These are phyloP conservation scores for Condylura cristata DNA, from an alignment of 2,113 vertebrate species.

Conservation along the genomic window DNA sequence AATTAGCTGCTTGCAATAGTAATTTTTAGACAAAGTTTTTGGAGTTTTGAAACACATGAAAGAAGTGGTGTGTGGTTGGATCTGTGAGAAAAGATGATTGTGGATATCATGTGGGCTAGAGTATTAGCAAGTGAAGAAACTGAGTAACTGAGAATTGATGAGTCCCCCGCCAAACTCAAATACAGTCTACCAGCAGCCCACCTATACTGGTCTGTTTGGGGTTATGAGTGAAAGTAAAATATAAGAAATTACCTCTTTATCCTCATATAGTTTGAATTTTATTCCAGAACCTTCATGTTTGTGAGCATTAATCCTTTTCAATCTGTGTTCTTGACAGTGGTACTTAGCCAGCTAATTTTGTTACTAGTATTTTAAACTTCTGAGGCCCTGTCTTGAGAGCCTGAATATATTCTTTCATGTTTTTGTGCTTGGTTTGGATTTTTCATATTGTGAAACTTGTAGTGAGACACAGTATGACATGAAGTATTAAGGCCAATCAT, in stretches of 20 bases:
- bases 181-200: neutral
- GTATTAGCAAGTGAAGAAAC: neutral
- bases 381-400: neutral
- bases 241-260: neutral
- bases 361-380: neutral
- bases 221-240: neutral
- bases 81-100: neutral
- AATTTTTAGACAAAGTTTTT: conserved; percentile 9
- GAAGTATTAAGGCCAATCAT: conserved; percentile 19
- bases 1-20: conserved; percentile 21
- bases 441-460: conserved; percentile 13
- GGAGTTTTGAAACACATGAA: neutral
- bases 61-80: neutral
- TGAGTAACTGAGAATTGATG: neutral
- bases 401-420: neutral
- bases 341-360: neutral
- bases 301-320: neutral
- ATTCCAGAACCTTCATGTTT: conserved; percentile 11
- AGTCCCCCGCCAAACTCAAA: neutral
- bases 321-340: neutral
- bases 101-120: neutral
- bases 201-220: neutral
- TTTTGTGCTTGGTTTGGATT: conserved; percentile 41
- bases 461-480: neutral
- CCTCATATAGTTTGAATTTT: conserved; percentile 20